Conservation (phyloP, 2,888 invertebrate genomes). For the Heteromyza rotundicornis region DNA sequence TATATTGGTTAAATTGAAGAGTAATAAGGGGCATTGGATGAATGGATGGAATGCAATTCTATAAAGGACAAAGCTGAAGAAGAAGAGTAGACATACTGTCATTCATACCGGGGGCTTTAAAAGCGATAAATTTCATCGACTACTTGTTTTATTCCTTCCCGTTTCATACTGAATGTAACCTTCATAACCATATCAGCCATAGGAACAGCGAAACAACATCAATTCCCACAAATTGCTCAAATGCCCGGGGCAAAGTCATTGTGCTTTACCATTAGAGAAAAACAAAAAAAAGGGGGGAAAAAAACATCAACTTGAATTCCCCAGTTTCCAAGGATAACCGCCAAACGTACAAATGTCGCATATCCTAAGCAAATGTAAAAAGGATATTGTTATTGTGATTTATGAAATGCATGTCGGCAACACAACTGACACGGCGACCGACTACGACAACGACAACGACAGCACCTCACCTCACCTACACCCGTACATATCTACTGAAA, state of each 20-base stretch:
- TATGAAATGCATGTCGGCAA: constrained; percentile 1
- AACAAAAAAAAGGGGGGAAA: no score
- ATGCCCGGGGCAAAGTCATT: background rate
- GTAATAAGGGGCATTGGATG: no score
- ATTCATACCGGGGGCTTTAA: no score
- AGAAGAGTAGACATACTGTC: no score
- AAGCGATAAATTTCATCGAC: no score
- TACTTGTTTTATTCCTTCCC: no score
- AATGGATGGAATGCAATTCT: no score
- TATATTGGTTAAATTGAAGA: no score
- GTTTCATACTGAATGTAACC: background rate
- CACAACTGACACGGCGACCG: background rate
- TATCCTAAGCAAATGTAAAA: background rate
- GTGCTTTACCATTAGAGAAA: no score
- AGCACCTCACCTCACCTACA: background rate
- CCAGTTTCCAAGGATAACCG: background rate
- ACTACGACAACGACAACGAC: background rate
- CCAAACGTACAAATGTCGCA: constrained; percentile 1
- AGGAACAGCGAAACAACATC: background rate
- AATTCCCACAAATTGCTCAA: background rate
- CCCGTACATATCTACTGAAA: background rate
- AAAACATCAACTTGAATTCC: background rate
- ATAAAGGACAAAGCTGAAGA: no score
- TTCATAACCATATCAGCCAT: background rate
- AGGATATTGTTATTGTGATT: constrained; percentile 3